Conservation (phyloP, 2,797 vertebrate species). For the Ambastaia sidthimunki region DNA sequence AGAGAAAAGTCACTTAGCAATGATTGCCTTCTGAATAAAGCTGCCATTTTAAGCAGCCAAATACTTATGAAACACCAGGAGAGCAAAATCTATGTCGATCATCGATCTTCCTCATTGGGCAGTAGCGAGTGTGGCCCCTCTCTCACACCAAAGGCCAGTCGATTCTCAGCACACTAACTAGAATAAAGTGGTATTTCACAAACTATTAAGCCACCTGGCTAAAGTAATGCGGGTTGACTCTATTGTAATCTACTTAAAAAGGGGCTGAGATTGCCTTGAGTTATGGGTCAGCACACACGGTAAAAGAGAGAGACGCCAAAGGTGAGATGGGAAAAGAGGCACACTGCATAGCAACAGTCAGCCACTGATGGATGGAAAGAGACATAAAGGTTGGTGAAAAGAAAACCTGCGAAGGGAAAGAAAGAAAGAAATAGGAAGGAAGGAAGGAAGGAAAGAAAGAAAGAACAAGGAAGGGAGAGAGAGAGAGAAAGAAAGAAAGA, state of each 20-base stretch:
- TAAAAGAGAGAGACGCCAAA: constrained; percentile 45
- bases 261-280: constrained; percentile 79
- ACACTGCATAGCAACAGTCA: constrained; percentile 16
- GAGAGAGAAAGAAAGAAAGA: too few relatives aligned
- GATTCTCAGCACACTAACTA: constrained; percentile 76
- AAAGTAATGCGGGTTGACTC: constrained; percentile 80
- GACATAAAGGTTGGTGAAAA: constrained; percentile 22
- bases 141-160: constrained; percentile 77
- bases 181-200: constrained; percentile 81
- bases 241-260: constrained; percentile 81
- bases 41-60: constrained; percentile 83
- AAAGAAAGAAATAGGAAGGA: constrained; percentile 31
- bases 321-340: constrained; percentile 32
- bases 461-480: too few relatives aligned
- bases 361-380: constrained; percentile 30
- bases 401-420: constrained; percentile 24
- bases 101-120: constrained; percentile 78
- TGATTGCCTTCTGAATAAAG: constrained; percentile 85
- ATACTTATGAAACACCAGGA: constrained; percentile 83
- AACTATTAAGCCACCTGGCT: constrained; percentile 79
- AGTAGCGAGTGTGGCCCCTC: constrained; percentile 66
- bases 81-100: constrained; percentile 80
- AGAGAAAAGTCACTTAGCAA: constrained; percentile 83
- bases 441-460: too few relatives aligned
- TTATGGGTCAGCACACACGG: constrained; percentile 76